Evolutionary conservation across 2,797 vertebrate genomes (phyloP), one percentile per base, ranked within the genome.

Genomic region (Dendrocincla tyrannina): DNA sequence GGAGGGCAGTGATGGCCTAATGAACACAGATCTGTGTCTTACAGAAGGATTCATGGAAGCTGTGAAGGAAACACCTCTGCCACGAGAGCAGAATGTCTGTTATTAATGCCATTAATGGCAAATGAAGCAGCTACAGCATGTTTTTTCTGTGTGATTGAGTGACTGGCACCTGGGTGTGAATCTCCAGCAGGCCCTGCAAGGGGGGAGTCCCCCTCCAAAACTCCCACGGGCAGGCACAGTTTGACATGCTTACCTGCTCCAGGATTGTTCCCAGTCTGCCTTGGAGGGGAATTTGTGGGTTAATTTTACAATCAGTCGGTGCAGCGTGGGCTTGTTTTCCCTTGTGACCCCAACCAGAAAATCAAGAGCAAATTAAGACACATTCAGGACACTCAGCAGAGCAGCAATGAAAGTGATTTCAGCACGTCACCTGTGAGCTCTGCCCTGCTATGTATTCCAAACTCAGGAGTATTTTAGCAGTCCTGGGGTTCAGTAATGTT

Each of bases 381-480:
- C 62, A 37, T 47, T 30, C 15, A 55, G 89, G 66, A 2, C 32
- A 19, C 20, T 0, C 17, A n/a, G 56, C 53, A 7, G 28, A 39
- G 15, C 88, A 75, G 64, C 72, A 56, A 49, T n/a, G 81, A 53
- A 53, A 79, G 93, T 41, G 53, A 1, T 47, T 96, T 88, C 70
- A 7, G 13, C 60, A 11, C 78, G 64, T 85, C 91, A 89, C 88
- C 89, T 64, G 59, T 9, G 73, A 85, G 79, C 67, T 80, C 70
- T 32, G 32, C 8, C 0, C 74, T 52, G 6, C 91, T 80, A 1
- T 44, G 88, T 92, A 79, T 76, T 84, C 62, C 32, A 25, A 78
- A 22, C 79, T 81, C 33, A 7, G 70, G 84, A 90, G 56, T 92
- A 33, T 83, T 96, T 93, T 81, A 78, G 70, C 76, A 52, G 49